phyloP scores from a whole-genome alignment of 1,140 invertebrate species.

The Stratiolaelaps scimitus region DNA sequence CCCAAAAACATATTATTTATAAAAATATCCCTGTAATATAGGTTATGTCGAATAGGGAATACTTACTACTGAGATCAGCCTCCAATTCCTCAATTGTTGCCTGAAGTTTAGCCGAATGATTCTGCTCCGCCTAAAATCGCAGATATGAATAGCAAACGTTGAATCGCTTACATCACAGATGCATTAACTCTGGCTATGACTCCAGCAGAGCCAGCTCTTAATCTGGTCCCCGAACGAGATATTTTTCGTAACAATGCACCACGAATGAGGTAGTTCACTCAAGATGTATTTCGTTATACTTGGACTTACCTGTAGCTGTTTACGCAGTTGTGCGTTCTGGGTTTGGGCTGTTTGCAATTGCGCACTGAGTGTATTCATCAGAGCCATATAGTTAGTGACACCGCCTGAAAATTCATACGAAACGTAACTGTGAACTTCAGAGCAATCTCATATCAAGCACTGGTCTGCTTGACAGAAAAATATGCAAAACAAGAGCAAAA shows the following conservation, averaged over 20 bases:
- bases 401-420: background rate
- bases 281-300: background rate
- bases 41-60: background rate
- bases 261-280: background rate
- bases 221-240: background rate
- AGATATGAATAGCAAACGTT: too few species aligned
- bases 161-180: too few species aligned
- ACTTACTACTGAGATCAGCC: background rate
- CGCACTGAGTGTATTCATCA: background rate
- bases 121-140: background rate
- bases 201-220: too few species aligned
- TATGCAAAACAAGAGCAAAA: background rate
- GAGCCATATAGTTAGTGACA: conserved; percentile 21
- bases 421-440: too few species aligned
- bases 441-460: too few species aligned
- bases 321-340: too few species aligned
- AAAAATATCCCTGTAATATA: too few species aligned
- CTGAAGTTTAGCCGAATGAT: background rate
- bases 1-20: too few species aligned
- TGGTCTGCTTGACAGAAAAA: conserved; percentile 6
- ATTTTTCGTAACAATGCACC: background rate
- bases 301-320: background rate
- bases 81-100: background rate
- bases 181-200: too few species aligned
- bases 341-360: conserved; percentile 8